Evolutionary conservation across 2,888 invertebrate species (phyloP), one percentile per base, ranked within the genome.

Genomic region (Dioctria rufipes): DNA sequence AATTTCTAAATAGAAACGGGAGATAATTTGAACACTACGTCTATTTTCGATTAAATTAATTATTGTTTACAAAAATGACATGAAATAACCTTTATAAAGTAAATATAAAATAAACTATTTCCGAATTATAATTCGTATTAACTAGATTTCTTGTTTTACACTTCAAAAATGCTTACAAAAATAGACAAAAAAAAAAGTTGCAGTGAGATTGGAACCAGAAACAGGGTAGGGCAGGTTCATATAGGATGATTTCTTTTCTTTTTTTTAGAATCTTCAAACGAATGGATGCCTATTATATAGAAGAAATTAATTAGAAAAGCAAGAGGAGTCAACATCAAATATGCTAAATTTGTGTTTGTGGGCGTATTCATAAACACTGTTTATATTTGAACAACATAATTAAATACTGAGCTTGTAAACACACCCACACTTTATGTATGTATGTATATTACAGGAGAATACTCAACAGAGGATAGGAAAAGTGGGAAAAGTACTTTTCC

Each of bases 391-490:
- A 11, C 54, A 71, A 39, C 37, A 71, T 8, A 6, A 73, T 58
- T 54, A 54, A 11, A 8, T 54, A 54, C 54, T 54, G 54, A 54
- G 11, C 4, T 54, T 11, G 11, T 11, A 54, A n/a, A 11, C 11
- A 25, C 1, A 25, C 25, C 25, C 25, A 25, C 25, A 11, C n/a
- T 54, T 6, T n/a, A 42, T n/a, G 37, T 73, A 73, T 58, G 58
- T 73, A 58, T 73, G 58, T 73, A 73, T 73, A 60, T 73, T 58
- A 73, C 73, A 73, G 73, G 58, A 73, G 58, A 39, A 73, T 73
- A 73, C 58, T 60, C 42, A 73, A 71, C 71, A 54, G 71, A 58
- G 60, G 42, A 58, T 37, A 51, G 37, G n/a, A n/a, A 73, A 60
- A 60, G n/a, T 40, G 37, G 58, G 51, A 5, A 54, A 11, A 13